A percentile compares a stretch with the other conserved stretches of the same genome.
Evolutionary conservation across 2,113 vertebrate genomes (phyloP).

Genomic region (Romanogobio albipinnatus): DNA sequence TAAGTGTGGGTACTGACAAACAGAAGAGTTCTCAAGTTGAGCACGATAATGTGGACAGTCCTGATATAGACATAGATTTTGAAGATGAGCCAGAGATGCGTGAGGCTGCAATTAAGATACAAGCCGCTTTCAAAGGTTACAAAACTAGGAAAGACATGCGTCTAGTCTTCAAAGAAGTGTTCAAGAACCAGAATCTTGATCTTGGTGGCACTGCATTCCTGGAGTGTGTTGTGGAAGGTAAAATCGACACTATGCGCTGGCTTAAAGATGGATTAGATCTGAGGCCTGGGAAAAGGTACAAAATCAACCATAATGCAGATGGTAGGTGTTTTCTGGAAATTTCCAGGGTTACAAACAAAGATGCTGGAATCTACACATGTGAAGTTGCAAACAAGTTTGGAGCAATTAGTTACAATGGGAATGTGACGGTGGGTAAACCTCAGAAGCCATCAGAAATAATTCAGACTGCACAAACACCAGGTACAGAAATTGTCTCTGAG

Average conservation of each 20-base stretch:
- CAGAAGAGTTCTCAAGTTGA: constrained; percentile 66
- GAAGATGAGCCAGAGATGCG: constrained; percentile 79
- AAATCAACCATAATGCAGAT: constrained; percentile 75
- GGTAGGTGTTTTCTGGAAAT: constrained; percentile 85
- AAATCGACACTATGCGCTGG: constrained; percentile 79
- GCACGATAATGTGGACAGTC: constrained; percentile 29
- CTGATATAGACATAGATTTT: constrained; percentile 57
- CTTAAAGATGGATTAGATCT: constrained; percentile 83
- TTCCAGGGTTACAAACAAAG: constrained; percentile 75
- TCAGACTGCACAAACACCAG: constrained; percentile 3
- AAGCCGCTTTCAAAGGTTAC: constrained; percentile 93
- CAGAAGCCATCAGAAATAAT: constrained; percentile 35
- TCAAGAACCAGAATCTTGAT: constrained; percentile 82
- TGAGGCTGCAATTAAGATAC: constrained; percentile 88
- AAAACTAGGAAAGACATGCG: constrained; percentile 88
- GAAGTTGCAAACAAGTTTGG: constrained; percentile 87
- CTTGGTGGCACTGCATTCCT: constrained; percentile 78
- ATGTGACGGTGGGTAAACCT: constrained; percentile 73
- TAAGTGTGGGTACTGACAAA: constrained; percentile 74
- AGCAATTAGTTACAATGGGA: constrained; percentile 82
- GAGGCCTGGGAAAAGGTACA: constrained; percentile 74
- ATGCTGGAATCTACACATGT: constrained; percentile 87
- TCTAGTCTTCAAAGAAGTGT: constrained; percentile 82
- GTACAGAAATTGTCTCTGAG: constrained; percentile 11
- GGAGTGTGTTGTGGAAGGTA: constrained; percentile 83